Base-by-base conservation (phyloP, 2,888 invertebrate genomes). In the Ariolimax columbianus region DNA sequence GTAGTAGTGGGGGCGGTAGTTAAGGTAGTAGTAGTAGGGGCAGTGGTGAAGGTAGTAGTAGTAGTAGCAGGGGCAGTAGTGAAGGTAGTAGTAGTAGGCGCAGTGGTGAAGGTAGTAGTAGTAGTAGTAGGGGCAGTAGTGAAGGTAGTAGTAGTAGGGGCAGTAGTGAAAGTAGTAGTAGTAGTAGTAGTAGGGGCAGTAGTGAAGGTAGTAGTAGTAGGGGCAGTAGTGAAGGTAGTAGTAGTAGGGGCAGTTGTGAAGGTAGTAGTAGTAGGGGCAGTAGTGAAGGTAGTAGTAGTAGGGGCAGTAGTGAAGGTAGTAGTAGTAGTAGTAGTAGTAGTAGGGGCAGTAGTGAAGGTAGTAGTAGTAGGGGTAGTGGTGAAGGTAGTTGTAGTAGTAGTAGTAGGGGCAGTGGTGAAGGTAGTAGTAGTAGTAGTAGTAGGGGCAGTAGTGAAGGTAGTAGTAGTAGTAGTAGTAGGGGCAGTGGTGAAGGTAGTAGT, bases 221-320 rank as follows among this genome's bases (percentile, higher is more conserved):
- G 51, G 55, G 77, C 55, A 77, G 55, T 77, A 77, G 51, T 51
- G 55, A 17, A 4, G 55, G 55, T 17, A 55, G 55, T 17, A 55
- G 55, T 77, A 77, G 77, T 77, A 77, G 77, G 51, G 77, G 51
- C n/a, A n/a, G n/a, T n/a, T n/a, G n/a, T n/a, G n/a, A n/a, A n/a
- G n/a, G n/a, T n/a, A n/a, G n/a, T n/a, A 77, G 77, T 77, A 77
- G 73, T 51, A 51, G 77, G n/a, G 55, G 77, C 33, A 77, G 77
- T 51, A 77, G 77, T 51, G 55, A 55, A n/a, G 55, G 77, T 51
- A 77, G 77, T 30, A 77, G 77, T 51, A 77, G 77, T 51, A 77
- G 77, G 26, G 55, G 77, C 38, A 77, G 77, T 51, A 77, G 77
- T 51, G 55, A 55, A n/a, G 55, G 77, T 51, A 77, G 77, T 51